Evolutionary conservation across 2,113 vertebrate genomes (phyloP).

Genomic region (Chionis minor): DNA sequence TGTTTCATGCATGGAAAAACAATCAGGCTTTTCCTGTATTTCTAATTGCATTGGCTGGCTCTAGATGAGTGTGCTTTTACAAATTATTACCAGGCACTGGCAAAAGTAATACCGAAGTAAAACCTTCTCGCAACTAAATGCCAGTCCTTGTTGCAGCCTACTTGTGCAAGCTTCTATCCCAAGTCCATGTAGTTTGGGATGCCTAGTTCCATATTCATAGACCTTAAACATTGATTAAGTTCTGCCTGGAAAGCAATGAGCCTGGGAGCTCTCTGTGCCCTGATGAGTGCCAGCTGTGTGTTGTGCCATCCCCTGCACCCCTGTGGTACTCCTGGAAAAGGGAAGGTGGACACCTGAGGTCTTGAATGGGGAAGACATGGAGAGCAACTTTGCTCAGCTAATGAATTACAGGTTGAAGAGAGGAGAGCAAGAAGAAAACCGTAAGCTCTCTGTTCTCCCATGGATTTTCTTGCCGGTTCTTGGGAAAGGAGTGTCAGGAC

Average conservation of each 20-base stretch:
- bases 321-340: neutral
- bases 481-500: neutral
- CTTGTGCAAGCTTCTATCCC: neutral
- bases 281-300: neutral
- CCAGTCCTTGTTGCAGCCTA: conserved; percentile 19
- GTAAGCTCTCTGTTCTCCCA: neutral
- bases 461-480: neutral
- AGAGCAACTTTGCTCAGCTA: neutral
- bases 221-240: conserved; percentile 57
- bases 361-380: neutral
- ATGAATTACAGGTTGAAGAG: neutral
- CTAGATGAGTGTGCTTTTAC: conserved; percentile 61
- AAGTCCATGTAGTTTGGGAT: conserved; percentile 20
- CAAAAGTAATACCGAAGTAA: conserved; percentile 45
- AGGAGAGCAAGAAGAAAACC: neutral
- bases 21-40: conserved; percentile 65
- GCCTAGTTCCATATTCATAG: neutral
- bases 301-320: neutral
- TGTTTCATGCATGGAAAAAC: conserved; percentile 74
- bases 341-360: neutral
- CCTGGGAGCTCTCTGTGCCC: neutral
- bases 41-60: conserved; percentile 63
- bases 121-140: conserved; percentile 23
- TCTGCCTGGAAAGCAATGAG: conserved; percentile 56
- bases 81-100: conserved; percentile 60